phyloP scores from a whole-genome alignment of 2,797 vertebrate genomes.

The Liasis olivaceus region DNA sequence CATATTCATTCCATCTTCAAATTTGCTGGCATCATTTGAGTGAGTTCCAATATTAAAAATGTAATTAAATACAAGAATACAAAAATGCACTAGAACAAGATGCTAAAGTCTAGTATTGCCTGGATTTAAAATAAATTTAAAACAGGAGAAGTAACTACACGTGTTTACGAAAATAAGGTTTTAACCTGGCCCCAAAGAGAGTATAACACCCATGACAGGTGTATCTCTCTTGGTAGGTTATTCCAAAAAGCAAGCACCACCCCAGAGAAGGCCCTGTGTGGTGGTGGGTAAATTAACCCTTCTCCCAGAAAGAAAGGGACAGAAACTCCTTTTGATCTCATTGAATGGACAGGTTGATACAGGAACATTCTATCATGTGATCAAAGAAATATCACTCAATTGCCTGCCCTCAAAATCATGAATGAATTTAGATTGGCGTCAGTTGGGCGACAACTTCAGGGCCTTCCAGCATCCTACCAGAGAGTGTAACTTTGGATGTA shows the following conservation, averaged over 20 bases:
- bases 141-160: background rate
- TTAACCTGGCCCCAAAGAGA: no score
- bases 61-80: background rate
- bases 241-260: background rate
- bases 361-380: no score
- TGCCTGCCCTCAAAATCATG: background rate
- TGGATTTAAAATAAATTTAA: background rate
- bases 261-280: background rate
- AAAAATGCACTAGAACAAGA: background rate
- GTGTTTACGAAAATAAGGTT: background rate
- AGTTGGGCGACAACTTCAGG: accelerated
- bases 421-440: background rate
- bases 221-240: background rate
- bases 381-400: background rate
- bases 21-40: background rate
- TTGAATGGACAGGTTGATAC: background rate
- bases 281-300: background rate
- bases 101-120: background rate
- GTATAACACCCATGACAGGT: no score
- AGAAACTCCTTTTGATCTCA: background rate
- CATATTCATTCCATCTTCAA: no score
- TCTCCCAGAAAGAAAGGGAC: background rate
- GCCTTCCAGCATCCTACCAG: conserved; percentile 73
- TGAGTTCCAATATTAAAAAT: background rate
- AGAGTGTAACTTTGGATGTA: conserved; percentile 87